Conservation (phyloP, 2,113 vertebrate species). For the Sorex araneus region DNA sequence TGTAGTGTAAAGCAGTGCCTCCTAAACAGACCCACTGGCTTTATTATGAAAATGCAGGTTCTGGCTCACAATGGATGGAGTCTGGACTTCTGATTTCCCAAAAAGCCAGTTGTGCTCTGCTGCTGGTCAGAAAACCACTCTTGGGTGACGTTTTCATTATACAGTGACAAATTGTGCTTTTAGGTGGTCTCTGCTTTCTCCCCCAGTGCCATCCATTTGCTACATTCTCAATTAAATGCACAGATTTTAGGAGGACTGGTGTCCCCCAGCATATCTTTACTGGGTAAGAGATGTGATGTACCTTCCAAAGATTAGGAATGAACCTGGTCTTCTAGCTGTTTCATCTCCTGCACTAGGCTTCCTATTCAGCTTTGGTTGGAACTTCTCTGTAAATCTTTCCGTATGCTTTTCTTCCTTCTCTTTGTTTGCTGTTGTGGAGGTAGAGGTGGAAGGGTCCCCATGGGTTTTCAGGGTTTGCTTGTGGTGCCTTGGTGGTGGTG, state of each 20-base stretch:
- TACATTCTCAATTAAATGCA: neutral
- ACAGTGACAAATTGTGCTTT: neutral
- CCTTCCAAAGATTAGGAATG: neutral
- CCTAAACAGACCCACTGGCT: neutral
- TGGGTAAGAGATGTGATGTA: neutral
- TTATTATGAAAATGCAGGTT: conserved; percentile 29
- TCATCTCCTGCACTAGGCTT: neutral
- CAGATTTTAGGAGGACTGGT: neutral
- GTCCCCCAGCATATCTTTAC: neutral
- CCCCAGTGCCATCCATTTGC: neutral
- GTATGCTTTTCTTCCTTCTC: too few relatives aligned
- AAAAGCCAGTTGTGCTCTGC: neutral
- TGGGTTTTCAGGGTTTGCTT: too few relatives aligned
- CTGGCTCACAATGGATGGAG: neutral
- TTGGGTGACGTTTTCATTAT: neutral
- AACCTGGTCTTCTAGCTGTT: neutral
- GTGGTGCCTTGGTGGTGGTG: too few relatives aligned
- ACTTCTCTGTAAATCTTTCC: neutral
- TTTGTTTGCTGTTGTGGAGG: too few relatives aligned
- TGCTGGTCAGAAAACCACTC: neutral
- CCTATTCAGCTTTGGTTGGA: neutral
- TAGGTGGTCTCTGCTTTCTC: neutral
- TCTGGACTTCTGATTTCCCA: conserved; percentile 18
- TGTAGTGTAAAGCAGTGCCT: neutral
- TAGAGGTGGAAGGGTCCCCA: too few relatives aligned